Evolutionary conservation across 2,113 vertebrate species (phyloP).

Genomic region (Colaptes auratus): DNA sequence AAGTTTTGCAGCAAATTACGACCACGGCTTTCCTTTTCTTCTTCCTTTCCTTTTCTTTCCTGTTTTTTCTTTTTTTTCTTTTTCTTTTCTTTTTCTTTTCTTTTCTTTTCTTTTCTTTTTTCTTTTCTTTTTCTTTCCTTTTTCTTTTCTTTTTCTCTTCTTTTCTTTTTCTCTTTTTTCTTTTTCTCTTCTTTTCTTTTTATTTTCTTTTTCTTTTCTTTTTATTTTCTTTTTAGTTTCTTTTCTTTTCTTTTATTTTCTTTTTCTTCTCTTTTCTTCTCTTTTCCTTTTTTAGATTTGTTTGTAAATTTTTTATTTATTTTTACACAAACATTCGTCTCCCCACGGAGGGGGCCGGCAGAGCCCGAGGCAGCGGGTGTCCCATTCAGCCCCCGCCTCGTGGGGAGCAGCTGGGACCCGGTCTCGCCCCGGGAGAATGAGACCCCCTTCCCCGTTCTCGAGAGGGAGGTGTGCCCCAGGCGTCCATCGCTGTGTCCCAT

Average conservation of each 20-base stretch:
- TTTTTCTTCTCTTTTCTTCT: too few species aligned
- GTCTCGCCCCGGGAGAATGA: accelerated
- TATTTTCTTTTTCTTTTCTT: neutral
- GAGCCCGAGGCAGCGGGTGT: neutral
- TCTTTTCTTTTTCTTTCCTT: too few species aligned
- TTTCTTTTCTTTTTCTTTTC: too few species aligned
- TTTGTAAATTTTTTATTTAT: neutral
- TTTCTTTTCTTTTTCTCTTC: too few species aligned
- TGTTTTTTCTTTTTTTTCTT: too few species aligned
- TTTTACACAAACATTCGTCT: neutral
- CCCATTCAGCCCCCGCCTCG: neutral
- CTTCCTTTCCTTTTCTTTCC: too few species aligned
- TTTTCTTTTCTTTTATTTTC: neutral
- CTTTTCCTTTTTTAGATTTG: too few species aligned
- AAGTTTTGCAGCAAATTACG: neutral
- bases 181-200: neutral
- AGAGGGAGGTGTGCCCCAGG: accelerated
- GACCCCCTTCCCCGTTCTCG: too few species aligned
- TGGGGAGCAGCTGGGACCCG: neutral
- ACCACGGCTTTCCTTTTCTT: neutral
- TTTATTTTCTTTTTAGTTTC: neutral
- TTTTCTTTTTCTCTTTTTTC: too few species aligned
- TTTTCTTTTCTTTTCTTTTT: too few species aligned
- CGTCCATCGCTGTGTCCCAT: accelerated
- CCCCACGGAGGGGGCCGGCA: accelerated